These are phyloP conservation scores for Elegia similella DNA, from an alignment of 2,888 invertebrate species.

Conservation along the genomic window DNA sequence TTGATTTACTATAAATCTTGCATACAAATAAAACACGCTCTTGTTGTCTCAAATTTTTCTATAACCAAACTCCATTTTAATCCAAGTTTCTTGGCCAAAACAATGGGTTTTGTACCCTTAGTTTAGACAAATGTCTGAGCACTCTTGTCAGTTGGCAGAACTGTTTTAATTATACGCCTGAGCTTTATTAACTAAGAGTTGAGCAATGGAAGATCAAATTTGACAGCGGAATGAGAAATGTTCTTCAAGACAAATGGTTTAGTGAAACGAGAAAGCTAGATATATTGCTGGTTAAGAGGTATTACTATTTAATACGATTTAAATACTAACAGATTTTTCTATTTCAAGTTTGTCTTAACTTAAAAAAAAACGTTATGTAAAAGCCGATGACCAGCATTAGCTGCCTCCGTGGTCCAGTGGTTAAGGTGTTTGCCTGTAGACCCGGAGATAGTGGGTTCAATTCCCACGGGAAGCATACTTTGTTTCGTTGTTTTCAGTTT, in stretches of 20 bases:
- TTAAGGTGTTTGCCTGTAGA: too few species aligned
- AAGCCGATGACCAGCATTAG: too few species aligned
- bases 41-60: neutral
- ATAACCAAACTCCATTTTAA: neutral
- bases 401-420: too few species aligned
- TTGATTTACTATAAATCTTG: neutral
- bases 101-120: slow-evolving; percentile 17
- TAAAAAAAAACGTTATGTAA: too few species aligned
- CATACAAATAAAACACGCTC: neutral
- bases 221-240: slow-evolving; percentile 52
- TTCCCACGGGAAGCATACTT: too few species aligned
- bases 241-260: slow-evolving; percentile 40
- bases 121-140: slow-evolving; percentile 23
- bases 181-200: slow-evolving; percentile 38
- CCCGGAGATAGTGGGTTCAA: too few species aligned
- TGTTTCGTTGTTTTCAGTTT: too few species aligned
- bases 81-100: neutral
- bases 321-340: too few species aligned
- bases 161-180: slow-evolving; percentile 39
- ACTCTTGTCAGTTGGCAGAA: slow-evolving; percentile 28
- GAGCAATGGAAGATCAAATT: slow-evolving; percentile 45
- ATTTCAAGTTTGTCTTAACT: too few species aligned
- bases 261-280: neutral
- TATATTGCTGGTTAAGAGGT: neutral
- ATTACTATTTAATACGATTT: too few species aligned